Evolutionary conservation across 2,797 vertebrate genomes (phyloP).

Genomic region (Setipinna tenuifilis): DNA sequence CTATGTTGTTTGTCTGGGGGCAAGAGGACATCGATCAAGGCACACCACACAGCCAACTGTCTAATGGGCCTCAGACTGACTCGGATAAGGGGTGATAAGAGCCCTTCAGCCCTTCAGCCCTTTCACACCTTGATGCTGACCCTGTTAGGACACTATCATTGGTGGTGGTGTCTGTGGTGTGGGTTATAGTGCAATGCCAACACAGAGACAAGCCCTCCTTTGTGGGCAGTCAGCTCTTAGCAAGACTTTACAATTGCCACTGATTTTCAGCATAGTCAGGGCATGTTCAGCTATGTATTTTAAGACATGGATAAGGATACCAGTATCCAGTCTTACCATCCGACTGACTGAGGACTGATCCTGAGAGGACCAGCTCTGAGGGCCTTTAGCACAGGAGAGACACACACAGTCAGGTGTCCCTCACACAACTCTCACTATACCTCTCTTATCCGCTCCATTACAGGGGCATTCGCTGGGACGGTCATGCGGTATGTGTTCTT

Average conservation of each 20-base stretch:
- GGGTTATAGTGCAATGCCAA: not conserved
- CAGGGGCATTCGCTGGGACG: no score
- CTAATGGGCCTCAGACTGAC: not conserved
- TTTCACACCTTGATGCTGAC: not conserved
- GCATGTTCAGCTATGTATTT: not conserved
- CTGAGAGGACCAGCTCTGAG: not conserved
- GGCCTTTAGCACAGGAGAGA: no score
- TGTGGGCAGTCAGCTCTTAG: not conserved
- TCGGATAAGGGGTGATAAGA: not conserved
- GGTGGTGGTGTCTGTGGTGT: not conserved
- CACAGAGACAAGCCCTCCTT: not conserved
- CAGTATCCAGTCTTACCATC: not conserved
- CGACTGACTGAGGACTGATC: not conserved
- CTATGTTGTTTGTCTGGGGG: slow-evolving; percentile 15
- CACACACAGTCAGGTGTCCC: no score
- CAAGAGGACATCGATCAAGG: not conserved
- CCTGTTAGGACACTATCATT: not conserved
- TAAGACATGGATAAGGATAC: no score
- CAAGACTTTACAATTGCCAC: not conserved
- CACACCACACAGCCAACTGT: not conserved
- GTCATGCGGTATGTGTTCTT: no score
- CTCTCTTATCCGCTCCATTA: no score
- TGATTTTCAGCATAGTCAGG: not conserved
- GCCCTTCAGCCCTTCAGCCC: not conserved
- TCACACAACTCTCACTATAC: no score